Percentiles rank a stretch among this genome's conserved stretches.
Conservation (phyloP, 2,113 vertebrate genomes). For the Odobenus rosmarus region DNA sequence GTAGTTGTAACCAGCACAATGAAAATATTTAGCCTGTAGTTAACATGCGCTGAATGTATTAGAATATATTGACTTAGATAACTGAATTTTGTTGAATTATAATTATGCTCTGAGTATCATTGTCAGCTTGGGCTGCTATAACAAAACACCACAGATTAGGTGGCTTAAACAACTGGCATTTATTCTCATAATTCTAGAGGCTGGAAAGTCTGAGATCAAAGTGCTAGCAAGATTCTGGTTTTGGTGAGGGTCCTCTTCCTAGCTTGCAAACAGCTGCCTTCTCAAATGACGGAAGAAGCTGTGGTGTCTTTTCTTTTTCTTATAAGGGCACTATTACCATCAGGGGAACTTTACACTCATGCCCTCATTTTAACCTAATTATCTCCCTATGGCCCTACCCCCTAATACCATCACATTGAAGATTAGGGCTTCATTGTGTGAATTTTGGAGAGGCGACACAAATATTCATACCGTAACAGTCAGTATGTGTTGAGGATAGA, state of each 20-base stretch:
- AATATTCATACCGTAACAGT: background rate
- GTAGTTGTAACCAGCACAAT: constrained; percentile 49
- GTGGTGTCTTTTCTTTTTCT: background rate
- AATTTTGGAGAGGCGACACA: background rate
- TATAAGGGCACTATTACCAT: background rate
- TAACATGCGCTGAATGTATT: background rate
- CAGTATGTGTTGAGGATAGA: background rate
- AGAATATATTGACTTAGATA: constrained; percentile 33
- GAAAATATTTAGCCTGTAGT: constrained; percentile 53
- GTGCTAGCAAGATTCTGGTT: background rate
- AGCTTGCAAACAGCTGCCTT: background rate
- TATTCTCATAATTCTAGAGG: background rate
- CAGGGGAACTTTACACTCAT: background rate
- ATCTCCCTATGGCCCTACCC: background rate
- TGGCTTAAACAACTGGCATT: background rate
- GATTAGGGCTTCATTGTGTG: background rate
- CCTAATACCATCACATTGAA: background rate
- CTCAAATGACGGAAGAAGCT: background rate
- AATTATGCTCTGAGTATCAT: background rate
- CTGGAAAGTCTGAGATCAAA: background rate
- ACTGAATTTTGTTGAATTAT: constrained; percentile 27
- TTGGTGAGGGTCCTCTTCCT: background rate
- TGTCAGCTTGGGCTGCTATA: background rate
- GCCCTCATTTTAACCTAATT: background rate
- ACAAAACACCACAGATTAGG: background rate